Evolutionary conservation across 2,888 invertebrate genomes (phyloP).

Genomic region (Chrysolina haemoptera): DNA sequence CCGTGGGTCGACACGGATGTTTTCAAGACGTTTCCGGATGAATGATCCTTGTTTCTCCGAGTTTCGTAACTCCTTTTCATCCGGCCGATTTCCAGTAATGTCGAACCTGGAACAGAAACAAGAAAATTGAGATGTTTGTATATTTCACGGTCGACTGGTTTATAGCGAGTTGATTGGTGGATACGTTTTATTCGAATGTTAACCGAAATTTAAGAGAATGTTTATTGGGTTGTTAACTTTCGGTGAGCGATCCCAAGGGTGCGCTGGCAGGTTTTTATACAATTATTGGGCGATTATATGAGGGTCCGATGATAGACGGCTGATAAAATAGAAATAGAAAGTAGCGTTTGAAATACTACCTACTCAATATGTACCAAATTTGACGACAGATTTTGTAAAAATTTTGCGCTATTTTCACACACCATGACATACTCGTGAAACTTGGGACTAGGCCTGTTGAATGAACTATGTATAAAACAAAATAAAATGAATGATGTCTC

Average conservation of each 20-base stretch:
- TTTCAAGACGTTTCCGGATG: constrained; percentile 51
- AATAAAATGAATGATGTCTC: too few species aligned
- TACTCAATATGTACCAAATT: too few species aligned
- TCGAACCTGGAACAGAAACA: constrained; percentile 8
- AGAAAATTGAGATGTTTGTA: constrained; percentile 15
- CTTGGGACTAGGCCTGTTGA: too few species aligned
- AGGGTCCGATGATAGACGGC: too few species aligned
- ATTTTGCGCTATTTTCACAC: too few species aligned
- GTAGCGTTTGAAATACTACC: too few species aligned
- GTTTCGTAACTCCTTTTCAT: constrained; percentile 64
- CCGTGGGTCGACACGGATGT: constrained; percentile 56
- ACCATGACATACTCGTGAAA: too few species aligned
- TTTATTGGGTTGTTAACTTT: background rate
- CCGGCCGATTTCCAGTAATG: constrained; percentile 45
- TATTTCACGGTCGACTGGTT: background rate
- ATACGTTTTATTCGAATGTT: constrained; percentile 3
- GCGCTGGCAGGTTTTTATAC: background rate
- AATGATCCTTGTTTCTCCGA: constrained; percentile 58
- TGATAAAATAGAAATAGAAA: too few species aligned
- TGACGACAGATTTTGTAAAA: too few species aligned
- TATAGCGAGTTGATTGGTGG: background rate
- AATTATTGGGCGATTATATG: too few species aligned
- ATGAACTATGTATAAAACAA: too few species aligned
- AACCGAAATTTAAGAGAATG: background rate
- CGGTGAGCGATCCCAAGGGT: background rate